A percentile compares a stretch with the other conserved stretches of the same genome.
Evolutionary conservation across 1,140 invertebrate species (phyloP).

Genomic region (Solenopsis invicta): DNA sequence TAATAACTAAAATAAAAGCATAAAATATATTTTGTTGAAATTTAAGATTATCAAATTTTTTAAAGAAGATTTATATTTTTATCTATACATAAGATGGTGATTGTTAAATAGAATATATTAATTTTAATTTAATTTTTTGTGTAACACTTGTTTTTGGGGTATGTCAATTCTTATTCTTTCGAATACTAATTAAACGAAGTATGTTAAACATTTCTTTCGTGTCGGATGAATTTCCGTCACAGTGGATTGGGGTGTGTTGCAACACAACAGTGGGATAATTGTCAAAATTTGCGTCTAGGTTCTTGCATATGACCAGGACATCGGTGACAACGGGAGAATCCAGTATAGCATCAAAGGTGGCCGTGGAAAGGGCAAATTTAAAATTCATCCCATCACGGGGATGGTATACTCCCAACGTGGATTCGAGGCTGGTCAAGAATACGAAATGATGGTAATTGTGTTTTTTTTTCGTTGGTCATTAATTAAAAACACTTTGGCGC

Average conservation of each 20-base stretch:
- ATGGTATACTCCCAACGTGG: conserved; percentile 91
- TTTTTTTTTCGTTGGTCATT: background rate
- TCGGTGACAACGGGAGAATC: conserved; percentile 93
- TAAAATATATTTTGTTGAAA: too few relatives aligned
- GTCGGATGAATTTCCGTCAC: conserved; percentile 31
- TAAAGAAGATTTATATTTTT: too few relatives aligned
- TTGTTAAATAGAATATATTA: too few relatives aligned
- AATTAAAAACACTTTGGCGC: conserved; percentile 74
- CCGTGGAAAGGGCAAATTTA: conserved; percentile 91
- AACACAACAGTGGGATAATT: background rate
- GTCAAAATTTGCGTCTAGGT: conserved; percentile 88
- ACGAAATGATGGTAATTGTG: conserved; percentile 91
- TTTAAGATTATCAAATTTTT: too few relatives aligned
- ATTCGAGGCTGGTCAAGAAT: conserved; percentile 92
- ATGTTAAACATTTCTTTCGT: conserved; percentile 45
- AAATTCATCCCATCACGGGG: conserved; percentile 93
- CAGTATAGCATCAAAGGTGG: conserved; percentile 93
- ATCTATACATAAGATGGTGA: too few relatives aligned
- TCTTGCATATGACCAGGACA: conserved; percentile 94
- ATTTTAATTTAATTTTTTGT: too few relatives aligned
- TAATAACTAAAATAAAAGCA: too few relatives aligned
- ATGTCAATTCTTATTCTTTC: conserved; percentile 9
- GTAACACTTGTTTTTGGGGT: background rate
- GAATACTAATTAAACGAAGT: conserved; percentile 24
- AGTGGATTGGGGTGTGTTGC: conserved; percentile 8